Evolutionary conservation across 2,113 vertebrate species (phyloP).

Genomic region (Empidonax traillii): DNA sequence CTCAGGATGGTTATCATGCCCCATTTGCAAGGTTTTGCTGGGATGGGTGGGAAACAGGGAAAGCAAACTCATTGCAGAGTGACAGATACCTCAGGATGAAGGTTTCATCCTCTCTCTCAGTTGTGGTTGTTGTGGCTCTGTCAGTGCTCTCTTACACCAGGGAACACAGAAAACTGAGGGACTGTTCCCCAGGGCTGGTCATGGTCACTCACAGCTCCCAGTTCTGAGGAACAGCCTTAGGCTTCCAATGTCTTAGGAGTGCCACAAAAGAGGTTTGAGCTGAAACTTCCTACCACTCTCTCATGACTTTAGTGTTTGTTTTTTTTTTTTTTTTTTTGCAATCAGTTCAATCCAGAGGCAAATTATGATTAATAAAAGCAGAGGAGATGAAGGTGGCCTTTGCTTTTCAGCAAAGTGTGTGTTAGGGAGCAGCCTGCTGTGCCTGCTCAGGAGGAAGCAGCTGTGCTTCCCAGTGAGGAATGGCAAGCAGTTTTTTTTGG

Average conservation of each 20-base stretch:
- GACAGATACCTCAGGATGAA: neutral
- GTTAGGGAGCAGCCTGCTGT: constrained; percentile 6
- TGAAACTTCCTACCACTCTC: constrained; percentile 18
- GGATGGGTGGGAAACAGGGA: neutral
- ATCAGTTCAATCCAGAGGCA: constrained; percentile 17
- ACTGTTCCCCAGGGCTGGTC: neutral
- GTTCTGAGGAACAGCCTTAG: neutral
- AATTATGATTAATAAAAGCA: constrained; percentile 48
- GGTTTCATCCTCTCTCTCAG: neutral
- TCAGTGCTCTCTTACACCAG: neutral
- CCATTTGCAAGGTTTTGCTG: neutral
- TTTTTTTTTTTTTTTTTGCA: constrained; percentile 27
- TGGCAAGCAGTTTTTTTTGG: neutral
- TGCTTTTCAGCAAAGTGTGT: constrained; percentile 54
- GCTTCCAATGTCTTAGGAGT: neutral
- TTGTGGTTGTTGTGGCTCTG: neutral
- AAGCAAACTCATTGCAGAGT: rapidly evolving
- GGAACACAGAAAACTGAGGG: neutral
- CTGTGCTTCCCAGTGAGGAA: constrained; percentile 1
- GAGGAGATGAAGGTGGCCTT: constrained; percentile 39
- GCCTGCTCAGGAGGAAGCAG: constrained; percentile 11
- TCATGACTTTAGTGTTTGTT: neutral
- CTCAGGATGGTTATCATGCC: rapidly evolving
- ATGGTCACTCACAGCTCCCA: neutral
- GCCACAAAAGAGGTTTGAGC: neutral